These are phyloP conservation scores for Heliocidaris tuberculata DNA, from an alignment of 35 echinoderm and acorn worm genomes.

Conservation along the genomic window DNA sequence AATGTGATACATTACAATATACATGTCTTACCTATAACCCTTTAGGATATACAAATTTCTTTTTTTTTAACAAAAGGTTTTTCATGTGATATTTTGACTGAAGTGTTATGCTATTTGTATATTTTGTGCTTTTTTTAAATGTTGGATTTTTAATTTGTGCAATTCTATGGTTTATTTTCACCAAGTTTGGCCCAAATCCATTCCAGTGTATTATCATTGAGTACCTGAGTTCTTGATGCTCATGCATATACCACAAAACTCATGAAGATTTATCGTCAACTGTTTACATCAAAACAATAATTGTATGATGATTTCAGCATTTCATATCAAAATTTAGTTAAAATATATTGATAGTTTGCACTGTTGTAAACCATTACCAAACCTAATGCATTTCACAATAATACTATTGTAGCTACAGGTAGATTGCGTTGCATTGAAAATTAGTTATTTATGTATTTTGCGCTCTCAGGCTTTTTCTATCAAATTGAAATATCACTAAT, in stretches of 20 bases:
- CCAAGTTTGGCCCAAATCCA: neutral
- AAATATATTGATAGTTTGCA: no score
- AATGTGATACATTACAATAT: neutral
- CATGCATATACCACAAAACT: neutral
- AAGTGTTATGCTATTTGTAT: neutral
- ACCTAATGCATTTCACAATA: no score
- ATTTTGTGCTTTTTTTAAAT: conserved; percentile 1
- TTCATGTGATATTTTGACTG: neutral
- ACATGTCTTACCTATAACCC: neutral
- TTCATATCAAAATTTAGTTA: no score
- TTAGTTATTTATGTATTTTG: no score
- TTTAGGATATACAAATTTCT: neutral
- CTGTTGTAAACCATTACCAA: no score
- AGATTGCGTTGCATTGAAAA: no score
- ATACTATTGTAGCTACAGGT: no score
- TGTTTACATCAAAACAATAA: neutral
- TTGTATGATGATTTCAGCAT: neutral
- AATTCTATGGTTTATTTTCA: neutral
- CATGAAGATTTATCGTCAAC: neutral
- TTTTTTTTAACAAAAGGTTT: neutral
- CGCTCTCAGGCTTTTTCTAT: no score
- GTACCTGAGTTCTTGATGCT: no score
- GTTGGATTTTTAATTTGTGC: neutral
- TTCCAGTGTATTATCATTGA: conserved; percentile 7
- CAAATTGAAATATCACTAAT: no score